phyloP scores from a whole-genome alignment of 1,140 invertebrate species.

The Drosophila sucinea region DNA sequence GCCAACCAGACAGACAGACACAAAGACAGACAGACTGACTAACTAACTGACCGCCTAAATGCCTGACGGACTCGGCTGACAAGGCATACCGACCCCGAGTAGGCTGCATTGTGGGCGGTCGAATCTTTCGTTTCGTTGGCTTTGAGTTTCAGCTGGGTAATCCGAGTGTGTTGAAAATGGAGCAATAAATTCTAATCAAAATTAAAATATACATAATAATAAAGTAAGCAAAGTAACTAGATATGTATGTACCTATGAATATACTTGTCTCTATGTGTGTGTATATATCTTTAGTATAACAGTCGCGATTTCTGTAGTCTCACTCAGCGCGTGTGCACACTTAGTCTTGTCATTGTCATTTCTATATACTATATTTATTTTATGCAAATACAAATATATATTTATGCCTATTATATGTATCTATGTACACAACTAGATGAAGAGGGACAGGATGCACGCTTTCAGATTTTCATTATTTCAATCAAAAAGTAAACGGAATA shows the following conservation, averaged over 20 bases:
- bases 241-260: conserved; percentile 42
- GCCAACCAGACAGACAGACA: conserved; percentile 18
- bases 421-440: conserved; percentile 1
- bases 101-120: conserved; percentile 62
- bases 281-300: neutral
- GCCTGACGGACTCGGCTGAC: conserved; percentile 14
- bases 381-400: conserved; percentile 2
- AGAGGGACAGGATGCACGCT: neutral
- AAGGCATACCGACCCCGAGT: neutral
- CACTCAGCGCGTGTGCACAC: conserved; percentile 19
- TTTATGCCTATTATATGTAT: neutral
- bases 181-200: conserved; percentile 81
- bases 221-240: conserved; percentile 62
- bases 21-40: conserved; percentile 25
- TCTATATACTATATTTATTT: neutral
- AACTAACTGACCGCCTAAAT: conserved; percentile 30
- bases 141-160: conserved; percentile 67
- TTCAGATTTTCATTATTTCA: neutral
- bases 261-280: neutral
- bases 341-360: conserved; percentile 20
- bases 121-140: conserved; percentile 32
- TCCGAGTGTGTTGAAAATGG: conserved; percentile 56
- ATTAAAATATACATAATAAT: conserved; percentile 78
- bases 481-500: neutral
- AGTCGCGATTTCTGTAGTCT: conserved; percentile 9